Evolutionary conservation across 2,888 invertebrate species (phyloP), one percentile per base, ranked within the genome.

Genomic region (Busseola fusca): DNA sequence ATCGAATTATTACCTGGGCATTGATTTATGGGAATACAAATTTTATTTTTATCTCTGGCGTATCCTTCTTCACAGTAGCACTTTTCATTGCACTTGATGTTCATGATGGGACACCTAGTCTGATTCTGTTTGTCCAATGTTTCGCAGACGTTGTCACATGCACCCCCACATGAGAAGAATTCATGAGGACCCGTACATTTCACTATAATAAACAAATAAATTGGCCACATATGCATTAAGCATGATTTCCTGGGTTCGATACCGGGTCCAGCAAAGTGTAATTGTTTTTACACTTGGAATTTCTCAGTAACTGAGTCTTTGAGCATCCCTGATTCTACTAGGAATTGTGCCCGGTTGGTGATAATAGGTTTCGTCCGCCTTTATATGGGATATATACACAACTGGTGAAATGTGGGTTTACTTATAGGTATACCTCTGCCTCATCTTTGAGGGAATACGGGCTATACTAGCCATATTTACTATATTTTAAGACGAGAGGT

Each of bases 81-180:
- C 83, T 52, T 85, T 37, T 87, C 78, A 42, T 87, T 88, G 72
- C 91, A 91, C 40, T 64, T 69, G 30, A 87, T 80, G 48, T 88
- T 90, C 0, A 82, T 3, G 10, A 89, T 89, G 0, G 88, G 89
- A 37, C 91, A 91, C 18, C 77, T 73, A 0, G 82, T 80, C 59
- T 87, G 85, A 42, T 80, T 88, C 60, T 83, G 82, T 56, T 79
- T 58, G 0, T 83, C 64, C 9, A 90, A 59, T 9, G 83, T 87
- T 4, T 57, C 72, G 34, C 91, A 91, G 1, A 86, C 86, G 48
- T 88, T 90, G 64, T 91, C 91, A 54, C 91, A 91, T 1, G 87
- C 88, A 18, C 85, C 84, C 1, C 89, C 87, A 14, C 90, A 91
- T 0, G 84, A 72, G 64, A 72, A 90, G 62, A 74, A 87, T 62